These are phyloP conservation scores for Reticulitermes lucifugus DNA, from an alignment of 2,888 invertebrate species.

Conservation along the genomic window DNA sequence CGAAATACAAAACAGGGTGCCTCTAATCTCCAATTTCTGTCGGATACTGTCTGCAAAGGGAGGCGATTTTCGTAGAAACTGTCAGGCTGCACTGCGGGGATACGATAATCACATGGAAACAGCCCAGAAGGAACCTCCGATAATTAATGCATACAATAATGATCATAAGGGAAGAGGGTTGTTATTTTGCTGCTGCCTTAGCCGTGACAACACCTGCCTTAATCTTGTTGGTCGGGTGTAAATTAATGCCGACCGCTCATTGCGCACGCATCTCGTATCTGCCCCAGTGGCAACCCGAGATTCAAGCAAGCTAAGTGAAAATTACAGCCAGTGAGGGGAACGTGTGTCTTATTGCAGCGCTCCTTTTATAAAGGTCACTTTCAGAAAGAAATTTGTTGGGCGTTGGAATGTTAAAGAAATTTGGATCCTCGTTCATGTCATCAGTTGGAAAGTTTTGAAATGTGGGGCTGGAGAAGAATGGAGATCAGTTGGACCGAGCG, in stretches of 20 bases:
- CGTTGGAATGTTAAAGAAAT: too few species aligned
- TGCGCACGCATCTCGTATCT: conserved; percentile 7
- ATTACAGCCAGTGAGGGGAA: background rate
- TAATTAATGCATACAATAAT: conserved; percentile 34
- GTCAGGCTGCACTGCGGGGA: background rate
- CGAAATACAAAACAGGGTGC: too few species aligned
- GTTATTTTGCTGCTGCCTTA: background rate
- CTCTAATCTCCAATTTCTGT: too few species aligned
- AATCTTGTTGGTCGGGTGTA: conserved; percentile 36
- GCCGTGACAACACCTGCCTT: conserved; percentile 20
- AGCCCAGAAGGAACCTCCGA: conserved; percentile 17
- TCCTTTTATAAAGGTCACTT: too few species aligned
- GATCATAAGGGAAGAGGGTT: conserved; percentile 15
- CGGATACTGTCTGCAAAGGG: background rate
- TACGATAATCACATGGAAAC: conserved; percentile 9
- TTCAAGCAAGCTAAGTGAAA: conserved; percentile 7
- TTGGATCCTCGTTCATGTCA: too few species aligned
- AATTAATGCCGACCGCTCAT: conserved; percentile 19
- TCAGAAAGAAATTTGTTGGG: too few species aligned
- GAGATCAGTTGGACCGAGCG: too few species aligned
- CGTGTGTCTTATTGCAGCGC: background rate
- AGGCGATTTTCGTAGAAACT: background rate
- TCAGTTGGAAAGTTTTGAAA: too few species aligned
- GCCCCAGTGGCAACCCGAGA: background rate
- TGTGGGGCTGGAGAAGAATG: too few species aligned